A percentile compares a stretch with the other conserved stretches of the same genome.
These are phyloP conservation scores for Nomia melanderi DNA, from an alignment of 1,140 invertebrate species.

Conservation along the genomic window DNA sequence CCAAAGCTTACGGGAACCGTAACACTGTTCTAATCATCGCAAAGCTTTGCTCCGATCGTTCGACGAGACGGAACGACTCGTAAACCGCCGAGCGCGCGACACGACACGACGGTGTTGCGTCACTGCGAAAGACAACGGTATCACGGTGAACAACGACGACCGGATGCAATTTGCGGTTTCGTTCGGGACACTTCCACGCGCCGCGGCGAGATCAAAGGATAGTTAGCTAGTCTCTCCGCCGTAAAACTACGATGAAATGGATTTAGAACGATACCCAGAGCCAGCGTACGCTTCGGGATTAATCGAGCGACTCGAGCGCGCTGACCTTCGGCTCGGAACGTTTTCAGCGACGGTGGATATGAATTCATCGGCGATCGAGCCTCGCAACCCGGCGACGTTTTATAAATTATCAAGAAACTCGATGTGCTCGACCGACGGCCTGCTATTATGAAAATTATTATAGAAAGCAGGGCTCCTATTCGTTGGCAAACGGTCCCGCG, in stretches of 20 bases:
- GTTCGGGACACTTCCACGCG: constrained; percentile 31
- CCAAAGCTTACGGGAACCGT: too few relatives aligned
- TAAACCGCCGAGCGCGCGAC: background rate
- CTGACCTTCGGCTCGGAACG: background rate
- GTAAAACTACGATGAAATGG: constrained; percentile 18
- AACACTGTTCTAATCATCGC: too few relatives aligned
- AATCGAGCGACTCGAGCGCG: constrained; percentile 12
- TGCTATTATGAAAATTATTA: too few relatives aligned
- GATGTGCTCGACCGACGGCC: background rate
- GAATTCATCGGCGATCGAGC: background rate
- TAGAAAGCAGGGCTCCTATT: background rate
- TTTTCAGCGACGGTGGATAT: background rate
- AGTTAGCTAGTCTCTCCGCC: constrained; percentile 21
- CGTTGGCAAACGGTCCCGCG: too few relatives aligned
- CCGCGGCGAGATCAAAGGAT: constrained; percentile 36
- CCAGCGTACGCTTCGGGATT: constrained; percentile 2
- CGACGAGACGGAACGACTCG: too few relatives aligned
- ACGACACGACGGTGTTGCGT: constrained; percentile 5
- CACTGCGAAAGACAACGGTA: constrained; percentile 7
- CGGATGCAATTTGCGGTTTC: constrained; percentile 45
- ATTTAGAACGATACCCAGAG: constrained; percentile 13
- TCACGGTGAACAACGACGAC: background rate
- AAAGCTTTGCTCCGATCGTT: too few relatives aligned
- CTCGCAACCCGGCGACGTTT: background rate
- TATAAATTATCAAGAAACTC: background rate